Evolutionary conservation across 1,140 invertebrate genomes (phyloP).

Genomic region (Glossosoma conforme): DNA sequence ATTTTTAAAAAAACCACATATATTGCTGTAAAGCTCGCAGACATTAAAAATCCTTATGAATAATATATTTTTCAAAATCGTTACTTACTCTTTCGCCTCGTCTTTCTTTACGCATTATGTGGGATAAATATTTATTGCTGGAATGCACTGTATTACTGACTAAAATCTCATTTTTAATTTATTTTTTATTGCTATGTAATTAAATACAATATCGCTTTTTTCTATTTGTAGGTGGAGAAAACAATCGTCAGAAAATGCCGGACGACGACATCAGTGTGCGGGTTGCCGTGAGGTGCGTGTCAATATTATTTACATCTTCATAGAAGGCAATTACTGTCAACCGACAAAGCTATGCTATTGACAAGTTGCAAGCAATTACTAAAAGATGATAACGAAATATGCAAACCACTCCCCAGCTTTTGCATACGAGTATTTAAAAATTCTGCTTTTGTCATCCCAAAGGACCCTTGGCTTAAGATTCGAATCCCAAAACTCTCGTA

Average conservation of each 20-base stretch:
- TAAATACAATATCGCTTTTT: not conserved
- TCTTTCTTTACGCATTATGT: not conserved
- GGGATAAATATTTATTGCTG: not conserved
- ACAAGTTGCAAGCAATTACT: no score
- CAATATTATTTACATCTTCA: no score
- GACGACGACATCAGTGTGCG: conserved; percentile 1
- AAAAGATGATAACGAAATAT: no score
- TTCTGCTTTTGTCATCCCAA: no score
- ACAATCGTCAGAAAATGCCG: not conserved
- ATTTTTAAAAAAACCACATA: conserved; percentile 3
- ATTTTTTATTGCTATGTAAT: not conserved
- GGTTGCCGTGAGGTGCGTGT: not conserved
- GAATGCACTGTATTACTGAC: not conserved
- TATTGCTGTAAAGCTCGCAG: no score
- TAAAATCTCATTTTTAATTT: not conserved
- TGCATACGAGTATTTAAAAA: no score
- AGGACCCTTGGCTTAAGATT: no score
- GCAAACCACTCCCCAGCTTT: no score
- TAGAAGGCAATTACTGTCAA: no score
- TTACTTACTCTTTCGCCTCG: not conserved
- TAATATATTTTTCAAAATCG: not conserved
- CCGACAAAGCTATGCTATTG: no score
- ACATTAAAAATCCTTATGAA: not conserved
- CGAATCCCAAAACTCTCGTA: no score
- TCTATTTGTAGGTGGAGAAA: not conserved